Percentiles rank a stretch among this genome's conserved stretches.
These are phyloP conservation scores for Caerostris darwini DNA, from an alignment of 1,140 invertebrate species.

Conservation along the genomic window DNA sequence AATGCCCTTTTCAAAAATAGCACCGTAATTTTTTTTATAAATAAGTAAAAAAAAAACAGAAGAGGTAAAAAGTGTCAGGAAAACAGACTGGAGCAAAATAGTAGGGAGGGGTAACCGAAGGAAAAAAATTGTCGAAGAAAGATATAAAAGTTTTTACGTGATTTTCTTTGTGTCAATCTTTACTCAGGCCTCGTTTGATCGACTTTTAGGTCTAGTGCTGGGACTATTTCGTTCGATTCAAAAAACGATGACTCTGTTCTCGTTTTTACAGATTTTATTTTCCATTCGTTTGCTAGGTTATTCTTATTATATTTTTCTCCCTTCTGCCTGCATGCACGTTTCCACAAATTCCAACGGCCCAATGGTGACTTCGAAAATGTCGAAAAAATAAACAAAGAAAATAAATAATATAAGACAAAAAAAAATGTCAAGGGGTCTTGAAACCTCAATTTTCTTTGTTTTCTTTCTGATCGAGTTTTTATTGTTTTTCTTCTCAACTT, in stretches of 20 bases:
- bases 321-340: not conserved
- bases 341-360: not conserved
- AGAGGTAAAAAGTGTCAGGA: not conserved
- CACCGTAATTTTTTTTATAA: not conserved
- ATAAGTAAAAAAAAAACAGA: not conserved
- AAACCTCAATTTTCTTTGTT: constrained; percentile 65
- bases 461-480: constrained; percentile 56
- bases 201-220: constrained; percentile 50
- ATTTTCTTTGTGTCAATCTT: constrained; percentile 66
- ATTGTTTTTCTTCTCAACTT: constrained; percentile 7
- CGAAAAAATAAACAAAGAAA: not conserved
- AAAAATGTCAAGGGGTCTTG: constrained; percentile 35
- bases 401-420: not conserved
- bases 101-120: not conserved
- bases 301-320: constrained; percentile 45
- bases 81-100: not conserved
- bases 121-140: constrained; percentile 23
- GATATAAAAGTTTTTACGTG: constrained; percentile 60
- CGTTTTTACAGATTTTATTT: constrained; percentile 60
- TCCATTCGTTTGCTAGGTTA: constrained; percentile 27
- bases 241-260: constrained; percentile 67
- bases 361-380: not conserved
- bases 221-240: constrained; percentile 57
- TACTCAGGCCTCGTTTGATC: constrained; percentile 51
- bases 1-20: not conserved